A percentile compares a stretch with the other conserved stretches of the same genome.
Evolutionary conservation across 2,888 invertebrate genomes (phyloP).

Genomic region (Conchocele bisecta): DNA sequence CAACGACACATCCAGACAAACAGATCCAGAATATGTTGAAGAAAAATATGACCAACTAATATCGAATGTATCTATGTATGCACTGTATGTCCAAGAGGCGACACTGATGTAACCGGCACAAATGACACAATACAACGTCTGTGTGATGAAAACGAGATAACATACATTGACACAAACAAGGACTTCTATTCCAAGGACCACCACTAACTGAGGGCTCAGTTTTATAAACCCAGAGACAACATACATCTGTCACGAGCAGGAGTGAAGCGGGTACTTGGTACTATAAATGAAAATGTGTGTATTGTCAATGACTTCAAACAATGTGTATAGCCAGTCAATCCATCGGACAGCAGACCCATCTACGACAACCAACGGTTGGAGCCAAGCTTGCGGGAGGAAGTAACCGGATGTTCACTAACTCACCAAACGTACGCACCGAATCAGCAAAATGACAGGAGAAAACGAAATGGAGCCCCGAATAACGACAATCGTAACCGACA

Average conservation of each 20-base stretch:
- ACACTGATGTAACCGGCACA: conserved; percentile 1
- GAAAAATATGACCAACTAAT: neutral
- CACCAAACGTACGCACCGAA: no score
- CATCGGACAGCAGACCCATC: no score
- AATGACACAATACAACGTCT: neutral
- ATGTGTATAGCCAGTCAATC: neutral
- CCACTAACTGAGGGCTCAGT: neutral
- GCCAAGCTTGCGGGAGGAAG: no score
- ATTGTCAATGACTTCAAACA: conserved; percentile 3
- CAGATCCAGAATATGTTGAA: neutral
- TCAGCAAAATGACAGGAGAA: no score
- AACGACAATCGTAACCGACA: no score
- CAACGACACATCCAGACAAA: neutral
- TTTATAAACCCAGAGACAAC: neutral
- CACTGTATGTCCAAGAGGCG: neutral
- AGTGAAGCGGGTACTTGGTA: neutral
- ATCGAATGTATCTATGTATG: neutral
- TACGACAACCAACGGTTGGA: no score
- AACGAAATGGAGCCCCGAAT: no score
- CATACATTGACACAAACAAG: neutral
- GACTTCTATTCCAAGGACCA: neutral
- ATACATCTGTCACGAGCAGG: conserved; percentile 2
- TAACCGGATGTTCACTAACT: no score
- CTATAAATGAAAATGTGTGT: neutral
- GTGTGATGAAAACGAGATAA: neutral